These are phyloP conservation scores for Philhelius pedissequus DNA, from an alignment of 2,888 invertebrate genomes.

Conservation along the genomic window DNA sequence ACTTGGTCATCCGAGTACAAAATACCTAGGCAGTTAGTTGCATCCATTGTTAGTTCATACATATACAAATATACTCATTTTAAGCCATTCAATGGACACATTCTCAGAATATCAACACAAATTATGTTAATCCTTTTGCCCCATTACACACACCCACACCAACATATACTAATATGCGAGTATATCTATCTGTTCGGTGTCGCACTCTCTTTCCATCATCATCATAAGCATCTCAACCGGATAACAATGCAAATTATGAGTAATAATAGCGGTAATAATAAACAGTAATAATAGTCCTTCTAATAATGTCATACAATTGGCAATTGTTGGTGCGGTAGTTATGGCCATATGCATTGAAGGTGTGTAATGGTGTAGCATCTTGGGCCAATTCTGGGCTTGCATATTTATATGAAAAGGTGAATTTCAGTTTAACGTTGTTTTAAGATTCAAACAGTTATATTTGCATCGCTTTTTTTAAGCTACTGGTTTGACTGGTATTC, in stretches of 20 bases:
- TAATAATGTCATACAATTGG: constrained; percentile 66
- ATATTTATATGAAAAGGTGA: background rate
- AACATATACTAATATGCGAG: too few relatives aligned
- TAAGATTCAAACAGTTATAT: too few relatives aligned
- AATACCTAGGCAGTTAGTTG: constrained; percentile 3
- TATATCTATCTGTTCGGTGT: constrained; percentile 15
- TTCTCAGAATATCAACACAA: constrained; percentile 64
- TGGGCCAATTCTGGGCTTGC: background rate
- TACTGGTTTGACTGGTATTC: too few relatives aligned
- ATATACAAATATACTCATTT: background rate
- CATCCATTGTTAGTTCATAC: background rate
- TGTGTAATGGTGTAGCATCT: background rate
- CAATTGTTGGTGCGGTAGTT: constrained; percentile 43
- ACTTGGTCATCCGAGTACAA: background rate
- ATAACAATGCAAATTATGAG: constrained; percentile 69
- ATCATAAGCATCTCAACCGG: constrained; percentile 49
- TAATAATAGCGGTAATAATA: constrained; percentile 69
- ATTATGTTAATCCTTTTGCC: constrained; percentile 63
- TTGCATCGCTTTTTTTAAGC: too few relatives aligned
- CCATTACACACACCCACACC: constrained; percentile 6
- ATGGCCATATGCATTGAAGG: background rate
- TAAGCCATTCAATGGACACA: constrained; percentile 8
- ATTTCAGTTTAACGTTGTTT: background rate
- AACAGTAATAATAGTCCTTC: constrained; percentile 65
- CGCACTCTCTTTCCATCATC: constrained; percentile 24